These are phyloP conservation scores for Aphaenogaster floridana DNA, from an alignment of 1,140 invertebrate genomes.

Conservation along the genomic window DNA sequence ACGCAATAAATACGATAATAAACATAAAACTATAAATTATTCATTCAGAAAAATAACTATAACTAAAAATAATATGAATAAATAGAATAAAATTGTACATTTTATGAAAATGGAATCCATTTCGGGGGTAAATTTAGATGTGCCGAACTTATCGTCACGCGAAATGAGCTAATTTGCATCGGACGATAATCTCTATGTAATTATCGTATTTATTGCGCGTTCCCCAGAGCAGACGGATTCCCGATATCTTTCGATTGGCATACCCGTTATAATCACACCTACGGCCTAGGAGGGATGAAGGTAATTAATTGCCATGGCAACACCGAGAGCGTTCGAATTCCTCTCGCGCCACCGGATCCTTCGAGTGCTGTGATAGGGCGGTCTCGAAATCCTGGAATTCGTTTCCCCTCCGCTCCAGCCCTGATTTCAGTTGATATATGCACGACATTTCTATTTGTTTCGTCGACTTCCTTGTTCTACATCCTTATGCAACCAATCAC, in stretches of 20 bases:
- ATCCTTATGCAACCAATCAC: not conserved
- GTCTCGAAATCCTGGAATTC: slow-evolving; percentile 30
- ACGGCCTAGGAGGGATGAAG: slow-evolving; percentile 84
- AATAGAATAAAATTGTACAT: not conserved
- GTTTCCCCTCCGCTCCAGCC: not conserved
- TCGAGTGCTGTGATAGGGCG: slow-evolving; percentile 40
- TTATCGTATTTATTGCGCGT: slow-evolving; percentile 68
- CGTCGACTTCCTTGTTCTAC: not conserved
- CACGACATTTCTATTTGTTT: not conserved
- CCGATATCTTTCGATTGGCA: slow-evolving; percentile 76
- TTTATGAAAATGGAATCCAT: not conserved
- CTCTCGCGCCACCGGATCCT: slow-evolving; percentile 62
- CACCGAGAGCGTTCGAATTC: slow-evolving; percentile 83
- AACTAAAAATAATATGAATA: not conserved
- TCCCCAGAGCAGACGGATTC: slow-evolving; percentile 60
- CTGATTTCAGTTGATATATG: not conserved
- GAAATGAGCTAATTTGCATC: slow-evolving; percentile 58
- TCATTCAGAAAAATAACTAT: not conserved
- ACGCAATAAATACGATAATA: no score
- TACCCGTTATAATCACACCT: slow-evolving; percentile 85
- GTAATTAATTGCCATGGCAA: slow-evolving; percentile 88
- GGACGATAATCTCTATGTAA: slow-evolving; percentile 49
- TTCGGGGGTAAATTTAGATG: slow-evolving; percentile 26
- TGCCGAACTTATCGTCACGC: not conserved
- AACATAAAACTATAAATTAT: not conserved